Evolutionary conservation across 2,888 invertebrate genomes (phyloP).

Genomic region (Lasioglossum vierecki): DNA sequence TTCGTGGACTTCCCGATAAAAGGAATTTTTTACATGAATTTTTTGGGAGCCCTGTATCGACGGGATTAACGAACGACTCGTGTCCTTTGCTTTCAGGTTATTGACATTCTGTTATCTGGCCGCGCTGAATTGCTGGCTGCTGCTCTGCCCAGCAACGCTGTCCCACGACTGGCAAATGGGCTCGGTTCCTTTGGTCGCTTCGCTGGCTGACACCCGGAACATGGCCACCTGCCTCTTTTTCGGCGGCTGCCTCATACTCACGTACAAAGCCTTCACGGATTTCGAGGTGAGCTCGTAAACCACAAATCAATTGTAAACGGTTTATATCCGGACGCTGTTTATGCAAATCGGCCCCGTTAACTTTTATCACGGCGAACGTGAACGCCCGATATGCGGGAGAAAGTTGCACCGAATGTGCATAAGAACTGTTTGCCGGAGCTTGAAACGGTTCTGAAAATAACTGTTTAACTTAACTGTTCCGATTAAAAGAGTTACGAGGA

Average conservation of each 20-base stretch:
- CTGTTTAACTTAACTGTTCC: background rate
- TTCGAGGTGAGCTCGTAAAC: constrained; percentile 86
- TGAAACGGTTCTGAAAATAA: background rate
- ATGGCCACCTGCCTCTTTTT: constrained; percentile 89
- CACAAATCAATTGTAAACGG: background rate
- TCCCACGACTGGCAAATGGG: constrained; percentile 97
- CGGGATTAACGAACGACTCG: constrained; percentile 31
- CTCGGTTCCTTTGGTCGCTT: constrained; percentile 91
- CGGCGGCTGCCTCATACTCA: constrained; percentile 86
- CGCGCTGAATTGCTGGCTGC: constrained; percentile 92
- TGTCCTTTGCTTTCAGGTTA: constrained; percentile 86
- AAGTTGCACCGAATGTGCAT: background rate
- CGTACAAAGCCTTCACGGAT: constrained; percentile 87
- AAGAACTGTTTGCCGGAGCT: background rate
- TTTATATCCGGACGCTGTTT: background rate
- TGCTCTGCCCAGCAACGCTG: constrained; percentile 91
- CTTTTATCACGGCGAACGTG: background rate
- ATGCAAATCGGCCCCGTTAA: background rate
- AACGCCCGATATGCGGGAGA: background rate
- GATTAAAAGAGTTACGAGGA: background rate
- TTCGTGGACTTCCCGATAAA: background rate
- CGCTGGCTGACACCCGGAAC: constrained; percentile 89
- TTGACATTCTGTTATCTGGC: constrained; percentile 93
- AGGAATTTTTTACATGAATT: constrained; percentile 9
- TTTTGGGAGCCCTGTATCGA: constrained; percentile 15